Evolutionary conservation across 1,140 invertebrate species (phyloP).

Genomic region (Anthonomus grandis): DNA sequence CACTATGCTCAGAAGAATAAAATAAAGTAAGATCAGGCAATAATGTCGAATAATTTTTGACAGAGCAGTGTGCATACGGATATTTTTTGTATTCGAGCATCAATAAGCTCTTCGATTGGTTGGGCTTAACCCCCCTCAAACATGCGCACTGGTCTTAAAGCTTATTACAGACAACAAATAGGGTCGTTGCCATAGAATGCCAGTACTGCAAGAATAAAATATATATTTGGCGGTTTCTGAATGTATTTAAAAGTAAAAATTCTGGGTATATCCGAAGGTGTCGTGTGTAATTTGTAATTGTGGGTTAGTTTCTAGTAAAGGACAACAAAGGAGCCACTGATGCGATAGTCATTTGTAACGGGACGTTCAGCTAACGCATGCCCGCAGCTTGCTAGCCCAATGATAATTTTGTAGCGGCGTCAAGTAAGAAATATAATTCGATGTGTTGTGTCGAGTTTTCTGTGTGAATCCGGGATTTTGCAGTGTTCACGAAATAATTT

Average conservation of each 20-base stretch:
- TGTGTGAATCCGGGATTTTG: conserved; percentile 23
- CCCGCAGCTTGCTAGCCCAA: conserved; percentile 28
- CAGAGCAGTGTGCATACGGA: not conserved
- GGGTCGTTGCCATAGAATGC: conserved; percentile 30
- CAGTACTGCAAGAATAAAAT: conserved; percentile 5
- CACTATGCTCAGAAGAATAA: too few species aligned
- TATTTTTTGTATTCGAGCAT: conserved; percentile 9
- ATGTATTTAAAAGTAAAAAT: conserved; percentile 9
- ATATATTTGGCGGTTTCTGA: conserved; percentile 10
- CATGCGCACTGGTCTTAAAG: conserved; percentile 13
- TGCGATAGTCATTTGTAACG: conserved; percentile 37
- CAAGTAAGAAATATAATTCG: conserved; percentile 37
- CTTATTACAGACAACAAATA: conserved; percentile 24
- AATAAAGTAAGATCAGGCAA: too few species aligned
- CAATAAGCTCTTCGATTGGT: conserved; percentile 22
- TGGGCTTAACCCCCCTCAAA: conserved; percentile 21
- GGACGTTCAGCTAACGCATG: conserved; percentile 37
- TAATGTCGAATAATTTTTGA: too few species aligned
- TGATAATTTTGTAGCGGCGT: conserved; percentile 42
- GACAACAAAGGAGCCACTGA: conserved; percentile 33
- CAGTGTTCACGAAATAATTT: conserved; percentile 19
- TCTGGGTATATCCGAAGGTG: conserved; percentile 8
- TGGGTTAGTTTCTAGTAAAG: not conserved
- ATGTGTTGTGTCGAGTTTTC: conserved; percentile 38
- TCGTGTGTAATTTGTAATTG: not conserved